Evolutionary conservation across 2,113 vertebrate genomes (phyloP).

Genomic region (Pseudopipra pipra): DNA sequence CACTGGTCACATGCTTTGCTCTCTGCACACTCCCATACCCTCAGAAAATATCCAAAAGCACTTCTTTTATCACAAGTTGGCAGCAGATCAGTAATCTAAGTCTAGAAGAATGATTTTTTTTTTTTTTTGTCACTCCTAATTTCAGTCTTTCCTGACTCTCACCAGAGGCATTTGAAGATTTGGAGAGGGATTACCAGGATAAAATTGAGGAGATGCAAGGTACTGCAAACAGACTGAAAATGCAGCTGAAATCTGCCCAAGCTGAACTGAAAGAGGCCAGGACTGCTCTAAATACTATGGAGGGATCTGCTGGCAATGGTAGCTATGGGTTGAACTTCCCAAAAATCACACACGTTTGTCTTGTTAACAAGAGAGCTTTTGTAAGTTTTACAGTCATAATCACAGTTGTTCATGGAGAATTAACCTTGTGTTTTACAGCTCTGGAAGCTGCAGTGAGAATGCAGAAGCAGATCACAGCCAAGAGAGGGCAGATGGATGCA

Average conservation of each 20-base stretch:
- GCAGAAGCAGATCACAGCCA: conserved; percentile 86
- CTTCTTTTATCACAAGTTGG: not conserved
- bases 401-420: not conserved
- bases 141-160: not conserved
- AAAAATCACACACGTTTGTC: not conserved
- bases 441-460: conserved; percentile 81
- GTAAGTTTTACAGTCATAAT: not conserved
- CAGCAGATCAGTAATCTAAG: not conserved
- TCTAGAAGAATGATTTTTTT: not conserved
- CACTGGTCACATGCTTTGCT: not conserved
- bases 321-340: not conserved
- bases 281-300: conserved; percentile 71
- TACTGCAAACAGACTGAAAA: conserved; percentile 74
- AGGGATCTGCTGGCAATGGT: conserved; percentile 81
- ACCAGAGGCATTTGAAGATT: conserved; percentile 77
- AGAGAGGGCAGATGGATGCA: conserved; percentile 81
- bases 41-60: not conserved
- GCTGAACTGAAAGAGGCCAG: conserved; percentile 79
- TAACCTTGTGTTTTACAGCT: conserved; percentile 63
- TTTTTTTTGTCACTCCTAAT: not conserved
- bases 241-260: conserved; percentile 69
- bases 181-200: conserved; percentile 73
- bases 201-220: conserved; percentile 73
- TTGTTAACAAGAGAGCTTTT: not conserved
- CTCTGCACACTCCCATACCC: too few relatives aligned